Conservation (phyloP, 2,888 invertebrate species). For the Cheilosia soror region DNA sequence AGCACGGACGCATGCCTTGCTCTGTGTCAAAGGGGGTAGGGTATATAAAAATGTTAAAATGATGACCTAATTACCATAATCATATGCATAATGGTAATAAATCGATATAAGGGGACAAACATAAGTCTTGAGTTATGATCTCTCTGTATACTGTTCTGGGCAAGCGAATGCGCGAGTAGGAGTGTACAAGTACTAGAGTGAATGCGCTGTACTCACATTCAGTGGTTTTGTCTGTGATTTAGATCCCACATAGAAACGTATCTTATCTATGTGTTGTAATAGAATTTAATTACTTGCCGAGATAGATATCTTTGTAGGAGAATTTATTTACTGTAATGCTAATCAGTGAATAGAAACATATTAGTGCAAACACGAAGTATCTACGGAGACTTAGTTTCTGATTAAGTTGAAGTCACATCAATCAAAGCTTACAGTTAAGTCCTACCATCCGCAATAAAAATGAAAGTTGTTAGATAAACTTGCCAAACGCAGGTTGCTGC, state of each 20-base stretch:
- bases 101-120: conserved; percentile 68
- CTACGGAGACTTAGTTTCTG: too few relatives aligned
- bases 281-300: conserved; percentile 54
- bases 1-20: conserved; percentile 47
- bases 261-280: conserved; percentile 62
- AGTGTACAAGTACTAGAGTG: conserved; percentile 37
- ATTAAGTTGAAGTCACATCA: too few relatives aligned
- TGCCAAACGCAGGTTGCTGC: too few relatives aligned
- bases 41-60: conserved; percentile 69
- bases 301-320: conserved; percentile 30
- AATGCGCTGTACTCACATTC: conserved; percentile 24
- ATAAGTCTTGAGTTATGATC: conserved; percentile 53
- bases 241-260: conserved; percentile 37
- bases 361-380: background rate
- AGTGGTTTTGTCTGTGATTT: conserved; percentile 1
- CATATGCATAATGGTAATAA: conserved; percentile 76
- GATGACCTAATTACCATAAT: conserved; percentile 81
- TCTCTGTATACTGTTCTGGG: conserved; percentile 15
- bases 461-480: too few relatives aligned
- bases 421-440: too few relatives aligned
- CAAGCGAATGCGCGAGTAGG: conserved; percentile 31
- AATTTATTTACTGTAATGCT: conserved; percentile 41
- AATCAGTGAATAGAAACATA: too few relatives aligned
- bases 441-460: too few relatives aligned
- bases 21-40: conserved; percentile 19